These are phyloP conservation scores for Lycocorax pyrrhopterus DNA, from an alignment of 2,113 vertebrate genomes.

Conservation along the genomic window DNA sequence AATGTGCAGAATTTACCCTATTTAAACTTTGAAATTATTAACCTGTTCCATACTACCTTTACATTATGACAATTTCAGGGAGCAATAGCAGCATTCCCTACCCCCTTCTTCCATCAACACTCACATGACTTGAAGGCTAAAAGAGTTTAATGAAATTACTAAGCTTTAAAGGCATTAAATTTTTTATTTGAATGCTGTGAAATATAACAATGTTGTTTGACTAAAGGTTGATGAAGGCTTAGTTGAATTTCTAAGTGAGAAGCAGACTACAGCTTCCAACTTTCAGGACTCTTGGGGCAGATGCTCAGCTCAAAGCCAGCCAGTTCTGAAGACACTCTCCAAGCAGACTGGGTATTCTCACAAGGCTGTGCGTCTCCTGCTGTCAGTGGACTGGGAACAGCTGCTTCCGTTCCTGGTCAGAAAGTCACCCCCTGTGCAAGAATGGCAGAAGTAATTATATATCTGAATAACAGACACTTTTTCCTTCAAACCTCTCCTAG, in stretches of 20 bases:
- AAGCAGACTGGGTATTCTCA: background rate
- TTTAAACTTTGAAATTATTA: background rate
- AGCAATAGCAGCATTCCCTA: background rate
- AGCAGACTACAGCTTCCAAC: background rate
- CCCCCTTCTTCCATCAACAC: rapidly evolving
- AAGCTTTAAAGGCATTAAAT: background rate
- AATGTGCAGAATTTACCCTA: background rate
- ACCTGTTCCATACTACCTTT: background rate
- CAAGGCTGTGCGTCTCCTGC: background rate
- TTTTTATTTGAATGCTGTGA: background rate
- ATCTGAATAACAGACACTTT: background rate
- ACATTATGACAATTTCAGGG: background rate
- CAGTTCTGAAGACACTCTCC: background rate
- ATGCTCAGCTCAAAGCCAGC: background rate
- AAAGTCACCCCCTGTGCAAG: background rate
- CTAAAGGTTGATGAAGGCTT: background rate
- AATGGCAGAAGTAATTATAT: background rate
- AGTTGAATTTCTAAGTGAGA: background rate
- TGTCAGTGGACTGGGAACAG: conserved; percentile 1
- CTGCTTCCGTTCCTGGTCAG: conserved; percentile 35
- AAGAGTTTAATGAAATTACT: background rate
- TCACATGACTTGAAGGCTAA: rapidly evolving
- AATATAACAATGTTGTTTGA: background rate
- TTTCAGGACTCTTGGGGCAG: background rate
- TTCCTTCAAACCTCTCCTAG: background rate